Base-by-base conservation (phyloP, 2,888 invertebrate species). In the Cyclophora punctaria region DNA sequence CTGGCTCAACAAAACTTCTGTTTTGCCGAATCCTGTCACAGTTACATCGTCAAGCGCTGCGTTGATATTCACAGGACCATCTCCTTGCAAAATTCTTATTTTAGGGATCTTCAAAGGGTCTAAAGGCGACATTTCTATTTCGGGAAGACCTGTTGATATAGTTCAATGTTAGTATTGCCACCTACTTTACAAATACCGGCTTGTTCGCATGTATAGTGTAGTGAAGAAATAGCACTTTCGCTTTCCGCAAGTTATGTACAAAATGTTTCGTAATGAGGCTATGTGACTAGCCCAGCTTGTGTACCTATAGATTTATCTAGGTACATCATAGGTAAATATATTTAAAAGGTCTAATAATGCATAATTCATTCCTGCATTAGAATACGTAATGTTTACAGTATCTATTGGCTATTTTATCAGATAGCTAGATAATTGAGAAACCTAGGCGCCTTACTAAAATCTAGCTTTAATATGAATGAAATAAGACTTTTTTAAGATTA, bases 61-160 rank as follows among this genome's bases (percentile, higher is more conserved):
- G 62, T 92, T 93, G 0, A 94, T 91, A 64, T 90, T 91, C 1
- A 92, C 92, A 2, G 93, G 92, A 37, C 93, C 93, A 47, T 91
- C 91, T 34, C 92, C 92, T 84, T 93, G 93, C 47, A 92, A 80
- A 65, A 93, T 92, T 71, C 90, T 85, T 64, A 93, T 89, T 76
- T 90, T 87, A 4, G 91, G 90, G 45, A 93, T 89, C 61, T 90
- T 88, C 49, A 93, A 71, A 1, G 93, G 93, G 75, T 93, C 93
- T 60, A 93, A 75, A 34, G 91, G 87, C n/a, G 89, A 82, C 62
- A 93, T 76, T n/a, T 84, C 87, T 52, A 91, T 91, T 62, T 89
- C 90, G 48, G 90, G 88, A 49, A 91, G 74, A 55, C 92, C 89
- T 89, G 69, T 44, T 70, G 67, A 45, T 40, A 5, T 47, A 45